A percentile compares a stretch with the other conserved stretches of the same genome.
phyloP scores from a whole-genome alignment of 2,797 vertebrate species.

The Babyrousa celebensis region DNA sequence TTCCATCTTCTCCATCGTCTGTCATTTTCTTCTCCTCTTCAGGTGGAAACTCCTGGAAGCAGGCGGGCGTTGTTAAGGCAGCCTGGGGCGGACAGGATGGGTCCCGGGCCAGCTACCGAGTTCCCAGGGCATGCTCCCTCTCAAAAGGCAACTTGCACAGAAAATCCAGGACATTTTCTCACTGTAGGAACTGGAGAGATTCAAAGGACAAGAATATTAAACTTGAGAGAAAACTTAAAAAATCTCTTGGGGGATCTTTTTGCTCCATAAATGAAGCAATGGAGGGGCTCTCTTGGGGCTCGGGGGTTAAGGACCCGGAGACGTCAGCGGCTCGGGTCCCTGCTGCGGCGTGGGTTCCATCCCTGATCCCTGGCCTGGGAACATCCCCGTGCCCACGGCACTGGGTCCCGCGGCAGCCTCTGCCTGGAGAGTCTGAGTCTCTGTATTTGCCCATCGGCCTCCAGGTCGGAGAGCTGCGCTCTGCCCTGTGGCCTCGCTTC shows the following conservation, averaged over 20 bases:
- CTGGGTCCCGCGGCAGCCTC: neutral
- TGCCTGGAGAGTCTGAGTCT: neutral
- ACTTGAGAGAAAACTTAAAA: neutral
- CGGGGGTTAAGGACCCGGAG: too few relatives aligned
- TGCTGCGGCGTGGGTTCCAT: too few relatives aligned
- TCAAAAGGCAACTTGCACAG: neutral
- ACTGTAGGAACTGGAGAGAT: neutral
- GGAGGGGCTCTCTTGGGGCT: too few relatives aligned
- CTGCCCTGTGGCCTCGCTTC: neutral
- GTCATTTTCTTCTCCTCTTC: conserved; percentile 61
- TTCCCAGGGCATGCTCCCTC: accelerated
- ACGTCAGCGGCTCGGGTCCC: too few relatives aligned
- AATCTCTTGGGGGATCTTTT: neutral
- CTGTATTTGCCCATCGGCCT: neutral
- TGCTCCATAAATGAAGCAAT: neutral
- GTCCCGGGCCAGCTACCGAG: neutral
- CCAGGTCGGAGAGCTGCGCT: neutral
- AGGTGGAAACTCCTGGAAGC: conserved; percentile 18
- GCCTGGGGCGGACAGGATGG: neutral
- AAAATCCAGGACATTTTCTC: neutral
- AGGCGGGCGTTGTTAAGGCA: neutral
- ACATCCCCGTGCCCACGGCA: too few relatives aligned
- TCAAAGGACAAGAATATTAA: neutral
- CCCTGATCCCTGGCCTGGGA: too few relatives aligned
- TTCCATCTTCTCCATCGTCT: conserved; percentile 47